Conservation (phyloP, 2,888 invertebrate genomes). For the Allolobophora icterica region DNA sequence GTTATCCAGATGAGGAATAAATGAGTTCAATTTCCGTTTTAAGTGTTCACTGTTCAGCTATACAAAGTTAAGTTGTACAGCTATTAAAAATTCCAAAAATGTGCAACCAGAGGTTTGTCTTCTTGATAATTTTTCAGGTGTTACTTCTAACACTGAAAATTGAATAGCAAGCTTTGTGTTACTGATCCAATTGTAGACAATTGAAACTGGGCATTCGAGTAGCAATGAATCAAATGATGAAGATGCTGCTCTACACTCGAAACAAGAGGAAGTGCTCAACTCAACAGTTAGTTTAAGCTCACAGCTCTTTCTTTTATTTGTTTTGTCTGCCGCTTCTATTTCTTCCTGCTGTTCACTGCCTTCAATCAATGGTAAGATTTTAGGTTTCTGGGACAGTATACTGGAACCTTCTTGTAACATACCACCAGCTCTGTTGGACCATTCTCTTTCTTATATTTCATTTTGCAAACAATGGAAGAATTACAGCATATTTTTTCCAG, state of each 20-base stretch:
- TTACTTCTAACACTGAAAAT: background rate
- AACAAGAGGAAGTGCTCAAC: slow-evolving; percentile 1
- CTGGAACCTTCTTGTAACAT: too few relatives aligned
- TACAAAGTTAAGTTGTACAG: background rate
- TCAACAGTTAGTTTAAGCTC: background rate
- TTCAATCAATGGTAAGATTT: too few relatives aligned
- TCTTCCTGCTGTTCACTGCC: background rate
- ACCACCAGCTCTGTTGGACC: too few relatives aligned
- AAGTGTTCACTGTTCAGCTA: too few relatives aligned
- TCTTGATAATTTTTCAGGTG: background rate
- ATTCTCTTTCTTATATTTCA: too few relatives aligned
- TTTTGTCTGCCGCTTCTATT: background rate
- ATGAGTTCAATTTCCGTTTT: background rate
- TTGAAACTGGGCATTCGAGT: background rate
- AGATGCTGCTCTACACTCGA: background rate
- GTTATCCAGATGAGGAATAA: background rate
- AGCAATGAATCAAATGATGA: background rate
- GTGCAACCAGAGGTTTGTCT: background rate
- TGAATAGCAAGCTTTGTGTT: background rate
- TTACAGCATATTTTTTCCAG: too few relatives aligned
- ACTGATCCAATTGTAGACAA: slow-evolving; percentile 2
- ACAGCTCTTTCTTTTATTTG: background rate
- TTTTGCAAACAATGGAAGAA: too few relatives aligned
- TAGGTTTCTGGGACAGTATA: too few relatives aligned
- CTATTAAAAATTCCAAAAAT: background rate